Evolutionary conservation across 2,113 vertebrate genomes (phyloP).

Genomic region (Pteronura brasiliensis): DNA sequence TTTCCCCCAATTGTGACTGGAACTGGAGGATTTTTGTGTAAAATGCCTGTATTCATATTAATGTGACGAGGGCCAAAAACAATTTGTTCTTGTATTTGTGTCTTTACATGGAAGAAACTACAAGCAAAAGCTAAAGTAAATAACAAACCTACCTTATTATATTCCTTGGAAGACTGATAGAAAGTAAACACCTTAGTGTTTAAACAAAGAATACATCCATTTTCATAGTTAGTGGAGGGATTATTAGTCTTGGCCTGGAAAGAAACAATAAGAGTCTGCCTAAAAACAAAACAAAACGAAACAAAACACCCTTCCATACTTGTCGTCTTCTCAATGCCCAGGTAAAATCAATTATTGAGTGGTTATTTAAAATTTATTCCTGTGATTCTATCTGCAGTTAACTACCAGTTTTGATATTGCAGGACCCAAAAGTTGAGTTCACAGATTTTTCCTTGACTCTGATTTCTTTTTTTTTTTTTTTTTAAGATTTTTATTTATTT

Average conservation of each 20-base stretch:
- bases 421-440: background rate
- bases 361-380: background rate
- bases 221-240: background rate
- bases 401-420: background rate
- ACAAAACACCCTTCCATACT: background rate
- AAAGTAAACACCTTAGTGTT: background rate
- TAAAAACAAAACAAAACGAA: background rate
- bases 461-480: no score
- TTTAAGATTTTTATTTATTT: no score
- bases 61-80: background rate
- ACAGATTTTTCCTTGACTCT: background rate
- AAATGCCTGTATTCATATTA: background rate
- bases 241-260: background rate
- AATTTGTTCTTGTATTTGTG: background rate
- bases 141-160: background rate
- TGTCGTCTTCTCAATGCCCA: background rate
- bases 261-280: background rate
- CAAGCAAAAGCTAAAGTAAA: background rate
- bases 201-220: background rate
- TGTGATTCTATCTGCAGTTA: background rate
- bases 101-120: background rate
- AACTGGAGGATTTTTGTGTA: background rate
- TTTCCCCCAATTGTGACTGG: background rate
- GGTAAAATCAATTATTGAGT: background rate
- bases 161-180: background rate